These are phyloP conservation scores for Andrena haemorrhoa DNA, from an alignment of 2,888 invertebrate species.

Conservation along the genomic window DNA sequence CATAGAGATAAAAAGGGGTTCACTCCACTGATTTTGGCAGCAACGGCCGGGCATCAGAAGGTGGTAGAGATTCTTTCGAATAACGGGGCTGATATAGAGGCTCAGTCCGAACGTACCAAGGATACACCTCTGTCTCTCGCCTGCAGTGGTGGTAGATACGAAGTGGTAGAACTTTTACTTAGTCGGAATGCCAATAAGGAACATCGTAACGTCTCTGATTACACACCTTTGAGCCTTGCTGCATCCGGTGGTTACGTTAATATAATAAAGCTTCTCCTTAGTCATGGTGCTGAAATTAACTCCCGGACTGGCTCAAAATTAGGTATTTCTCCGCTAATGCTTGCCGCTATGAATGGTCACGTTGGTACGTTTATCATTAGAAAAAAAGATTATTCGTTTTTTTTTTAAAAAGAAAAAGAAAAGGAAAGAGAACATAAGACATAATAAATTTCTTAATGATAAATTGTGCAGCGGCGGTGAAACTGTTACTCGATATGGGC, in stretches of 20 bases:
- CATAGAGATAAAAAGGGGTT: slow-evolving; percentile 99
- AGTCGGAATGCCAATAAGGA: slow-evolving; percentile 97
- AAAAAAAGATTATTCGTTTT: not conserved
- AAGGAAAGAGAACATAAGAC: not conserved
- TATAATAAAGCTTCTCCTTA: slow-evolving; percentile 96
- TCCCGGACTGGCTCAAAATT: slow-evolving; percentile 98
- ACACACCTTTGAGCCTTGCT: slow-evolving; percentile 99
- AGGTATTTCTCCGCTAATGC: slow-evolving; percentile 99
- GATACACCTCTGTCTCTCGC: slow-evolving; percentile 99
- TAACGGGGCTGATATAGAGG: slow-evolving; percentile 98
- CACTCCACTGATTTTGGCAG: slow-evolving; percentile 98
- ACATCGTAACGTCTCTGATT: slow-evolving; percentile 99
- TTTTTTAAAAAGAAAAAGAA: not conserved
- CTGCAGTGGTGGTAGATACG: slow-evolving; percentile 98
- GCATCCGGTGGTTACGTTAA: slow-evolving; percentile 99
- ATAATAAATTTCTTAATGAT: slow-evolving; percentile 11
- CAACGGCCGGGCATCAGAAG: slow-evolving; percentile 97
- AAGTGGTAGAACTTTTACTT: slow-evolving; percentile 96
- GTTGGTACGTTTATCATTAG: slow-evolving; percentile 84
- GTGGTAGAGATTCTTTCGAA: slow-evolving; percentile 97
- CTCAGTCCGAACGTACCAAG: slow-evolving; percentile 99
- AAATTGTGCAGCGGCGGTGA: slow-evolving; percentile 92
- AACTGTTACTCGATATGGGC: slow-evolving; percentile 97
- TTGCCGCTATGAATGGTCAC: slow-evolving; percentile 99
- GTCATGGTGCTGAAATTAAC: slow-evolving; percentile 99